Evolutionary conservation across 2,888 invertebrate species (phyloP), one percentile per base, ranked within the genome.

Genomic region (Teinopalpus imperialis): DNA sequence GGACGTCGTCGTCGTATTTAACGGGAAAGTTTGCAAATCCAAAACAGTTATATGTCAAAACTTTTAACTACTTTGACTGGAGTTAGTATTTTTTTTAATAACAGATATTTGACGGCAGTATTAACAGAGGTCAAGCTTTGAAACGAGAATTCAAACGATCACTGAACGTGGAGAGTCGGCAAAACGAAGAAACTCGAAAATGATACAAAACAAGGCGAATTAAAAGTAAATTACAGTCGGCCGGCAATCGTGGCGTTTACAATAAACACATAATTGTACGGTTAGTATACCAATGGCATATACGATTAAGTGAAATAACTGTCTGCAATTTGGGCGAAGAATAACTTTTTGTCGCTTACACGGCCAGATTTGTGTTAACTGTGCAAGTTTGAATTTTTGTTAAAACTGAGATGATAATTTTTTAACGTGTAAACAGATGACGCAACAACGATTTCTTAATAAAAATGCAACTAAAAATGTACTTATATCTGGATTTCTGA

Each of bases 261-360:
- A 87, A 88, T 89, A 89, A 89, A 89, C 81, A 89, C 89, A 87
- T 89, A 89, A 89, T 89, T 89, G 88, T 78, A 87, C 67, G 80
- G 75, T 69, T 79, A 77, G 85, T 75, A 77, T 81, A 80, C 83
- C 73, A 81, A 80, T 82, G 80, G 79, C 78, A 81, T 79, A 79
- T 81, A 68, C 74, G 75, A 76, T 76, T 81, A 74, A 74, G 60
- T 68, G 58, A 79, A 80, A 81, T 81, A 79, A 79, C 78, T 72
- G 80, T 61, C 63, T 66, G 63, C 69, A 68, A 63, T 69, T 74
- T 68, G 61, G 66, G 51, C 64, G 62, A 77, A 75, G 74, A 73
- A 76, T 76, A 66, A 64, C 59, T 59, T 59, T 56, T 62, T 64
- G 64, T 63, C 66, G 63, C 54, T 63, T 54, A 50, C 54, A 48